Evolutionary conservation across 37 sponge, comb jelly and placozoan genomes (phyloP).

Genomic region (Petrosia ficiformis): DNA sequence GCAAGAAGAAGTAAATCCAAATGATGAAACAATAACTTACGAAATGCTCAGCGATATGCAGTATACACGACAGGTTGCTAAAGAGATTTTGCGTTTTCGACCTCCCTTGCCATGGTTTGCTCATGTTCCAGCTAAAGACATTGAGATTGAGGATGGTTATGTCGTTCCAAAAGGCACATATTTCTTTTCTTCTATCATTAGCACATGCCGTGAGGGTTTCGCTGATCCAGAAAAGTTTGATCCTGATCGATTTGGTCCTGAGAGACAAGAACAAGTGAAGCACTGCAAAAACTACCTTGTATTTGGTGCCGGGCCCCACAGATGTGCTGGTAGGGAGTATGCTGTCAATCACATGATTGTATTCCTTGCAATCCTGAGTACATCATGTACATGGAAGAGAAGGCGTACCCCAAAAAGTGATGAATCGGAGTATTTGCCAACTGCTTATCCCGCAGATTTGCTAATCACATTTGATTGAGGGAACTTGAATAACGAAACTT

Average conservation of each 20-base stretch:
- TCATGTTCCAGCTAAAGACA: conserved; percentile 2
- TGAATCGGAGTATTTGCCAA: no score
- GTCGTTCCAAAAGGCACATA: conserved; percentile 18
- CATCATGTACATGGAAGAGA: no score
- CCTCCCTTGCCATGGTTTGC: conserved; percentile 15
- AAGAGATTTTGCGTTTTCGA: conserved; percentile 16
- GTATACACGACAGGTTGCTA: conserved; percentile 11
- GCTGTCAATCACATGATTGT: conserved; percentile 13
- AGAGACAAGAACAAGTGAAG: background rate
- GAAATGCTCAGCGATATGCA: conserved; percentile 12
- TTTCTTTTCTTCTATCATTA: conserved; percentile 11
- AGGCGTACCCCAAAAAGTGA: no score
- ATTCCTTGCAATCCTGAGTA: no score
- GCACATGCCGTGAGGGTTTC: conserved; percentile 19
- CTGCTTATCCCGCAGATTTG: no score
- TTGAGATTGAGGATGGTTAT: conserved; percentile 1
- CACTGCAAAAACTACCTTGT: conserved; percentile 15
- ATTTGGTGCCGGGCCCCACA: conserved; percentile 29
- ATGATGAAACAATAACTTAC: conserved; percentile 11
- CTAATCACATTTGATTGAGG: no score
- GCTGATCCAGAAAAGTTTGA: conserved; percentile 14
- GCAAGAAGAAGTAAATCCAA: conserved; percentile 12
- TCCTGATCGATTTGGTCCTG: conserved; percentile 31
- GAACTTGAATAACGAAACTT: no score
- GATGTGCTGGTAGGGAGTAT: conserved; percentile 21